Base-by-base conservation (phyloP, 2,888 invertebrate species). In the Cephalotes varians region DNA sequence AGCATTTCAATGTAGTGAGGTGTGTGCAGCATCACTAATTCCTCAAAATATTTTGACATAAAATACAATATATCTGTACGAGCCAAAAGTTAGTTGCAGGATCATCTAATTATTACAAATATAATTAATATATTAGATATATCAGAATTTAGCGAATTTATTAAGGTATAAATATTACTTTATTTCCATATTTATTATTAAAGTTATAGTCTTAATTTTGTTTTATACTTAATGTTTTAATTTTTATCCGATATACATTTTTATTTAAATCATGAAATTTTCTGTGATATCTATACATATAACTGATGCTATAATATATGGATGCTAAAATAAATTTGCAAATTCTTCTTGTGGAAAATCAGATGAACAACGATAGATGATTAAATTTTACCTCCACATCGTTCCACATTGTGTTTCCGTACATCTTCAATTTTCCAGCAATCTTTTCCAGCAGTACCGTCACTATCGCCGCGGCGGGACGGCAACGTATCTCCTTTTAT, bases 1-100 rank as follows among this genome's bases (percentile, higher is more conserved):
- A 93, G 91, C 92, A 92, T 88, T 90, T 88, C 72, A 89, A 90
- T 88, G 85, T 84, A 82, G 81, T 82, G 85, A 85, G 88, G 85
- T 83, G 83, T 83, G 81, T 37, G 62, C 21, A 73, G 81, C 79
- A 69, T 37, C 65, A 71, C 34, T 71, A 79, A 86, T 89, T 90
- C 84, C 73, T 72, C 83, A 83, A 90, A 91, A 92, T 93, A 91
- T 93, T 94, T 93, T 94, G 93, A 94, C 93, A 91, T 91, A 92
- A 90, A 93, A 91, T 84, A 88, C 83, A 89, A 91, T 92, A 91
- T 85, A 12, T 56, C 49, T 73, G 49, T n/a, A 31, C 31, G 58
- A 56, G 44, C 31, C 25, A 15, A 3, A 6, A 18, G 7, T 56
- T n/a, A 40, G 31, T 31, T 40, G 21, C 2, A 10, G 28, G 2